Conservation (phyloP, 1,140 invertebrate genomes). For the Tetramorium alpestre region DNA sequence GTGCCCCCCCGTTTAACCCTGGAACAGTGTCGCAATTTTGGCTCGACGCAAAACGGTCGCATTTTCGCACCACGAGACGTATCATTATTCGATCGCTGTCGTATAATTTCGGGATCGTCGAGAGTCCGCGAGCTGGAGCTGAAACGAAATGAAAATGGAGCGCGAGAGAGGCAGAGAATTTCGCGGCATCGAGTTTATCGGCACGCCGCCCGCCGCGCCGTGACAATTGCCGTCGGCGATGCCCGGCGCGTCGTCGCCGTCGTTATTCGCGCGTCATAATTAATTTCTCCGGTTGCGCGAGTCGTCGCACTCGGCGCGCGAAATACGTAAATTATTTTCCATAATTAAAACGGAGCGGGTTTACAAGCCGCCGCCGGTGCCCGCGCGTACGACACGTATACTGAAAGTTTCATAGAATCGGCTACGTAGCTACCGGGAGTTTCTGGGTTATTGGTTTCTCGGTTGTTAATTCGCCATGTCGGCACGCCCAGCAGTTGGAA, state of each 20-base stretch:
- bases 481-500: conserved; percentile 59
- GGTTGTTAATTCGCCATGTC: conserved; percentile 72
- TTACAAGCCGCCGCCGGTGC: not conserved
- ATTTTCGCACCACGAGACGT: conserved; percentile 31
- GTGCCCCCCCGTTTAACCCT: not conserved
- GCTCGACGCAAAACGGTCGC: conserved; percentile 16
- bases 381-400: not conserved
- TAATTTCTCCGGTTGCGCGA: conserved; percentile 26
- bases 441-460: conserved; percentile 69
- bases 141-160: not conserved
- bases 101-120: conserved; percentile 25
- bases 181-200: not conserved
- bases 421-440: conserved; percentile 30
- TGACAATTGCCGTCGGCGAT: not conserved
- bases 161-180: not conserved
- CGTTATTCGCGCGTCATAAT: conserved; percentile 14
- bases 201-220: not conserved
- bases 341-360: conserved; percentile 47
- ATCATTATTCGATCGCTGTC: conserved; percentile 31
- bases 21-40: not conserved
- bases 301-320: conserved; percentile 26
- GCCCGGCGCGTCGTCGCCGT: not conserved
- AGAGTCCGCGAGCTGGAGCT: not conserved
- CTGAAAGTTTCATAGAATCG: conserved; percentile 49
- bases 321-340: conserved; percentile 47